Evolutionary conservation across 2,888 invertebrate species (phyloP).

Genomic region (Cheilosia pagana): DNA sequence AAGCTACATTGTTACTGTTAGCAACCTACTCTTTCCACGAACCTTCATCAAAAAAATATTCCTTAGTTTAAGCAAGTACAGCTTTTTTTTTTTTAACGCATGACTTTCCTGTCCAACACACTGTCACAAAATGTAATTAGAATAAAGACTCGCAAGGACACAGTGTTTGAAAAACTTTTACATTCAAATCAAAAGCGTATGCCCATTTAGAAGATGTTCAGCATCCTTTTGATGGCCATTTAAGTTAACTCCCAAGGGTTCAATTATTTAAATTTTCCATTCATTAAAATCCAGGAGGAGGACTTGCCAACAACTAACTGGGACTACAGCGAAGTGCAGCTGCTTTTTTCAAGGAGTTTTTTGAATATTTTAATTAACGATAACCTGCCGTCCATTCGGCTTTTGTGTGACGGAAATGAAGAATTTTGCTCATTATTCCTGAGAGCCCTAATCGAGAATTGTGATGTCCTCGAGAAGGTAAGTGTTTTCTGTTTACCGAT

Average conservation of each 20-base stretch:
- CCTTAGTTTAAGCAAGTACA: too few species aligned
- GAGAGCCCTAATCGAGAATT: constrained; percentile 79
- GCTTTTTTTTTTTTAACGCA: not conserved
- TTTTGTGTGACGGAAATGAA: constrained; percentile 80
- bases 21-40: too few species aligned
- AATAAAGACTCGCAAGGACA: constrained; percentile 21
- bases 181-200: constrained; percentile 43
- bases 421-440: constrained; percentile 81
- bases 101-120: constrained; percentile 38
- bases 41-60: too few species aligned
- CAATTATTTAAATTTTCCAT: constrained; percentile 17
- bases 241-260: constrained; percentile 40
- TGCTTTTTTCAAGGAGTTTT: constrained; percentile 78
- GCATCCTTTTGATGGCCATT: constrained; percentile 50
- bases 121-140: constrained; percentile 45
- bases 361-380: constrained; percentile 82
- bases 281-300: constrained; percentile 49
- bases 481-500: constrained; percentile 31
- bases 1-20: too few species aligned
- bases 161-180: constrained; percentile 25
- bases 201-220: constrained; percentile 45
- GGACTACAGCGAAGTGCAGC: constrained; percentile 78
- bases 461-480: constrained; percentile 79
- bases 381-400: constrained; percentile 81
- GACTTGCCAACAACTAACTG: constrained; percentile 61